These are phyloP conservation scores for Sphecodes monilicornis DNA, from an alignment of 2,888 invertebrate species.

Conservation along the genomic window DNA sequence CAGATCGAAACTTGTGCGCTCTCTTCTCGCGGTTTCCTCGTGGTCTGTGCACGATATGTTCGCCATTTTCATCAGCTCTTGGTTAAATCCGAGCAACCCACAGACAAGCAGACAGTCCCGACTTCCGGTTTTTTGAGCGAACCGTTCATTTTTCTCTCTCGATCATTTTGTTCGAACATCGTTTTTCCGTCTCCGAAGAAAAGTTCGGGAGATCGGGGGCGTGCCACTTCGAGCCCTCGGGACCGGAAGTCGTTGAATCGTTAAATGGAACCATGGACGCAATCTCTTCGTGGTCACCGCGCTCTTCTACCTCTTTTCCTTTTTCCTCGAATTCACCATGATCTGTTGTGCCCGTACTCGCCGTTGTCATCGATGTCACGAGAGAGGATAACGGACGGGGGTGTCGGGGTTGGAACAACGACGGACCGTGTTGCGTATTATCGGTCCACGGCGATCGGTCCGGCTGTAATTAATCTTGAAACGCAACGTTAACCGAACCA, in stretches of 20 bases:
- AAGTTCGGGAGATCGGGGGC: neutral
- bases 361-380: neutral
- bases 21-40: slow-evolving; percentile 30
- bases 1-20: slow-evolving; percentile 16
- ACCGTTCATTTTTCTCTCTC: neutral
- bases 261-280: neutral
- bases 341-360: neutral
- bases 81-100: neutral
- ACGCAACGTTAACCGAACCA: slow-evolving; percentile 65
- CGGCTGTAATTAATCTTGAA: slow-evolving; percentile 61
- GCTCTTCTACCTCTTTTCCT: slow-evolving; percentile 20
- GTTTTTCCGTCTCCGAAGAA: neutral
- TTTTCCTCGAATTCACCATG: slow-evolving; percentile 14
- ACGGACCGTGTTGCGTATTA: slow-evolving; percentile 40
- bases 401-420: slow-evolving; percentile 21
- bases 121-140: slow-evolving; percentile 2
- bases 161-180: neutral
- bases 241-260: neutral
- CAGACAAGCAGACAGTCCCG: neutral
- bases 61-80: neutral
- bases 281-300: neutral
- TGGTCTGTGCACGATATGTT: neutral
- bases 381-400: neutral
- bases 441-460: slow-evolving; percentile 46
- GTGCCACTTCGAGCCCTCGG: neutral